Conservation (phyloP, 2,888 invertebrate genomes). For the Platynereis dumerilii region DNA sequence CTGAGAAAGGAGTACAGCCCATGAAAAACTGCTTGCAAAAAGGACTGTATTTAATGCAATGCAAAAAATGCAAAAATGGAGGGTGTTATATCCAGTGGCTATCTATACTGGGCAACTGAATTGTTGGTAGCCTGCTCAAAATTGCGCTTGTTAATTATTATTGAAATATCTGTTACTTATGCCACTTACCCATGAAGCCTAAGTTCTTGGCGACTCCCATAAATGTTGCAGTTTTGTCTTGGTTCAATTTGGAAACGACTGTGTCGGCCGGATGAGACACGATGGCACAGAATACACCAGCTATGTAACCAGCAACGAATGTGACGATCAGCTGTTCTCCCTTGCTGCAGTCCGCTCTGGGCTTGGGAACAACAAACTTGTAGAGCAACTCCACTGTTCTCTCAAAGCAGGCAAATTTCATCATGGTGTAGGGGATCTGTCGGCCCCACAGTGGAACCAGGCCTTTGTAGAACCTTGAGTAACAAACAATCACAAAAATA, state of each 20-base stretch:
- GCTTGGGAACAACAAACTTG: constrained; percentile 90
- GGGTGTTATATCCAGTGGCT: too few species aligned
- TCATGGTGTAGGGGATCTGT: constrained; percentile 99
- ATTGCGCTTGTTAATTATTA: too few species aligned
- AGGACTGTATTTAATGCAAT: too few species aligned
- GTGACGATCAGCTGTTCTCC: constrained; percentile 93
- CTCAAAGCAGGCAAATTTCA: constrained; percentile 99
- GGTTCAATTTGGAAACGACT: constrained; percentile 95
- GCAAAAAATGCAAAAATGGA: too few species aligned
- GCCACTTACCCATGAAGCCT: constrained; percentile 68
- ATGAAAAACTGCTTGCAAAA: too few species aligned
- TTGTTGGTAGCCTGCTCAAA: too few species aligned
- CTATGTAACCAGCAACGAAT: constrained; percentile 95
- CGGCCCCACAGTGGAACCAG: constrained; percentile 94
- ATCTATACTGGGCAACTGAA: too few species aligned
- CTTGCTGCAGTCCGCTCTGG: constrained; percentile 87
- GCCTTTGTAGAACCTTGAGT: constrained; percentile 84
- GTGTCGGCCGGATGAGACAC: constrained; percentile 99
- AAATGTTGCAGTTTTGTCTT: constrained; percentile 80
- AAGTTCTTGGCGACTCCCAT: constrained; percentile 76
- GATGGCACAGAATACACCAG: constrained; percentile 98
- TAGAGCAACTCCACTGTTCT: constrained; percentile 92
- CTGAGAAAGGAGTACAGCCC: too few species aligned
- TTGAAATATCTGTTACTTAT: too few species aligned
- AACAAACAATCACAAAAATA: too few species aligned